phyloP scores from a whole-genome alignment of 2,888 invertebrate species.

The Ceratothoa steindachneri region DNA sequence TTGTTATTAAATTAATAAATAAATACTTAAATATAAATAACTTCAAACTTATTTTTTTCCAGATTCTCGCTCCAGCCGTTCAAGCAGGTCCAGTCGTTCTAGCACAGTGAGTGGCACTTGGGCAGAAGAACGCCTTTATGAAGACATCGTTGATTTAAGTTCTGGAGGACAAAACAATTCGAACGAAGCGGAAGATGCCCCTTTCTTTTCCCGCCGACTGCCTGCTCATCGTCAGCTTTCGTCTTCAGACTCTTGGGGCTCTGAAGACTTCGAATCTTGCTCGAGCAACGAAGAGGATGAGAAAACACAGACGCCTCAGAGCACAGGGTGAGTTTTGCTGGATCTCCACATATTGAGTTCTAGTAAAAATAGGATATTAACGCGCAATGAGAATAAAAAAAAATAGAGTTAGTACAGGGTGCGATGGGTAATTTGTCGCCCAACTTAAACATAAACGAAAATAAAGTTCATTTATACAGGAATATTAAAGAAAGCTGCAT shows the following conservation, averaged over 20 bases:
- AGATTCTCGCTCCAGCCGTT: slow-evolving; percentile 45
- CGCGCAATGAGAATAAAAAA: too few relatives aligned
- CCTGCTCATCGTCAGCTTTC: slow-evolving; percentile 51
- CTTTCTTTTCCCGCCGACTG: slow-evolving; percentile 33
- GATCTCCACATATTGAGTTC: too few relatives aligned
- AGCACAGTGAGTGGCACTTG: slow-evolving; percentile 41
- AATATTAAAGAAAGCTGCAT: too few relatives aligned
- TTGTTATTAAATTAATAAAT: too few relatives aligned
- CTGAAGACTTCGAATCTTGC: slow-evolving; percentile 48
- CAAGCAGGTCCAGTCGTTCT: slow-evolving; percentile 38
- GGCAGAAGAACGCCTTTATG: slow-evolving; percentile 42
- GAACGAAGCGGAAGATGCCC: background rate
- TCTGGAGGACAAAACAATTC: background rate
- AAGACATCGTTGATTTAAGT: slow-evolving; percentile 36
- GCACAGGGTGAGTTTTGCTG: background rate
- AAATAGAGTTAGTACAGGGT: too few relatives aligned
- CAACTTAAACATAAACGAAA: too few relatives aligned
- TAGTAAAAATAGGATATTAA: too few relatives aligned
- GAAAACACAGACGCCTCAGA: slow-evolving; percentile 58
- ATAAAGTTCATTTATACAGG: too few relatives aligned
- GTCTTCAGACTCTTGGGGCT: slow-evolving; percentile 66
- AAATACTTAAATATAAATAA: too few relatives aligned
- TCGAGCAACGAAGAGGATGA: slow-evolving; percentile 55
- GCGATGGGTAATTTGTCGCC: too few relatives aligned
- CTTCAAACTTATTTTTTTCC: too few relatives aligned